Percentiles rank a stretch among this genome's conserved stretches.
phyloP scores from a whole-genome alignment of 1,140 invertebrate genomes.

The Lepidurus couesii region DNA sequence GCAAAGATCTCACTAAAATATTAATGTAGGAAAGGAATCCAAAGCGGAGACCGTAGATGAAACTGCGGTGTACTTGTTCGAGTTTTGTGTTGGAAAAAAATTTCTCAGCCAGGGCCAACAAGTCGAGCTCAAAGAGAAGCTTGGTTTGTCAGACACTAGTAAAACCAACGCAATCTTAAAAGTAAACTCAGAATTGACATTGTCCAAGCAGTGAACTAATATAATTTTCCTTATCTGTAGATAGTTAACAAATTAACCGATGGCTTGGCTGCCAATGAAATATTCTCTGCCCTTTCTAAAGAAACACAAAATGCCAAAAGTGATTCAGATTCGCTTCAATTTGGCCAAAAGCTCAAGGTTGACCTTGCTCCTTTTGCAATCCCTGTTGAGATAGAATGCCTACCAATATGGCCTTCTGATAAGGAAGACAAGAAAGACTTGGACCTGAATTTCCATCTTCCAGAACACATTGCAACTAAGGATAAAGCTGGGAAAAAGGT shows the following conservation, averaged over 20 bases:
- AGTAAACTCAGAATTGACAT: constrained; percentile 41
- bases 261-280: constrained; percentile 23
- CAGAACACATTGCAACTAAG: background rate
- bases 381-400: constrained; percentile 23
- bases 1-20: background rate
- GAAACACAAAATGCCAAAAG: background rate
- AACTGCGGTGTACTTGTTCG: constrained; percentile 54
- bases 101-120: constrained; percentile 53
- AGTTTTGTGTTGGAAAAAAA: constrained; percentile 55
- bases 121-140: constrained; percentile 51
- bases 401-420: background rate
- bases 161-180: constrained; percentile 51
- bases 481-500: background rate
- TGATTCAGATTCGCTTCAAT: background rate
- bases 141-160: constrained; percentile 49
- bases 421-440: constrained; percentile 9
- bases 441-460: constrained; percentile 23
- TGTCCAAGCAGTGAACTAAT: background rate
- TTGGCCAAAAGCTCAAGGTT: constrained; percentile 8
- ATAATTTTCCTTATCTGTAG: background rate
- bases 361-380: background rate
- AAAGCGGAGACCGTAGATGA: constrained; percentile 55
- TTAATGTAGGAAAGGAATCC: constrained; percentile 46
- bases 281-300: background rate
- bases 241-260: background rate